Base-by-base conservation (phyloP, 1,140 invertebrate species). In the Triops longicaudatus region DNA sequence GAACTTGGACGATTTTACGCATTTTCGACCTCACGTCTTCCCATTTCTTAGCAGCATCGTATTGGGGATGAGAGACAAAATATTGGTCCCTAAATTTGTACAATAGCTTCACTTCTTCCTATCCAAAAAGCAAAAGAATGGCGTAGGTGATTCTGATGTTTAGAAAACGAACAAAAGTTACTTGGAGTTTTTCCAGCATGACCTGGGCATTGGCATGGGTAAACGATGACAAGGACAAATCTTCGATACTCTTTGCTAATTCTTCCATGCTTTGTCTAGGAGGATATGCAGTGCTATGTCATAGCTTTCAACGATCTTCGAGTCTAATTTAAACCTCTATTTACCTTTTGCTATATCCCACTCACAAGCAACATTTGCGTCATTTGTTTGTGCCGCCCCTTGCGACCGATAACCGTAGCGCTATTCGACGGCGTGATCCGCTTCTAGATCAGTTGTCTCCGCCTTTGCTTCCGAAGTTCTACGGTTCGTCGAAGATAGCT, bases 21-120 rank as follows among this genome's bases (percentile, higher is more conserved):
- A 90, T 87, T 76, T 88, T 90, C 87, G 79, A 86, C 85, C 80
- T 92, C 87, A 5, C 93, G 86, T 81, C 90, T 87, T 78, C 84
- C 83, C 80, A 86, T 87, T 83, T 91, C 92, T 37, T 63, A 5
- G n/a, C 6, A 6, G 50, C 50, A 17, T 63, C 50, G 17, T 9
- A 9, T 5, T 63, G 17, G 14, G 50, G 50, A 22, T 63, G 14
- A 10, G 4, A 63, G 5, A 63, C 0, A 9, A 63, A 63, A 14
- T 63, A 63, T 14, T 63, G 50, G 14, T 63, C 50, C 50, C 50
- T 63, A 14, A 63, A 63, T 63, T 63, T 63, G 50, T 63, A 63
- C 50, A 63, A 63, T 17, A n/a, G 50, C 50, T 63, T 63, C 17
- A 22, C 22, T 63, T 63, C 50, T 63, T 63, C 50, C 50, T 63